phyloP scores from a whole-genome alignment of 2,797 vertebrate genomes.

The Periophthalmus magnuspinnatus region DNA sequence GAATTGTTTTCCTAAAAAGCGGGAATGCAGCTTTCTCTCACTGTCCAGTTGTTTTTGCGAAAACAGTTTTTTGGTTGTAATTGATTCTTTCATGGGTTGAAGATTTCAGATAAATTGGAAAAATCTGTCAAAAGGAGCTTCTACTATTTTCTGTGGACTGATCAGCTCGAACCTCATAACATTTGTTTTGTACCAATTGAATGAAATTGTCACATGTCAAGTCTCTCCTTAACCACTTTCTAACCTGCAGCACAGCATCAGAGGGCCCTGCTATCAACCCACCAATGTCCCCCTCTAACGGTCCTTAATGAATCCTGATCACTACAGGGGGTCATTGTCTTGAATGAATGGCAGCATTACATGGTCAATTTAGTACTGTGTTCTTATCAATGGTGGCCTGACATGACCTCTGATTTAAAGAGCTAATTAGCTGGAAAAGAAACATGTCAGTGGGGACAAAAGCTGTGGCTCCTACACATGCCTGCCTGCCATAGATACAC shows the following conservation, averaged over 20 bases:
- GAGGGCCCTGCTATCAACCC: constrained; percentile 50
- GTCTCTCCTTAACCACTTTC: constrained; percentile 29
- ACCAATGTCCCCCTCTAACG: constrained; percentile 39
- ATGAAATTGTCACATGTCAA: constrained; percentile 11
- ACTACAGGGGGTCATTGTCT: constrained; percentile 73
- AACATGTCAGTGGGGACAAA: constrained; percentile 83
- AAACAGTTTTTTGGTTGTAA: background rate
- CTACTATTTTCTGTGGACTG: background rate
- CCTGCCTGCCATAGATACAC: constrained; percentile 74
- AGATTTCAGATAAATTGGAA: background rate
- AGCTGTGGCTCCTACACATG: constrained; percentile 73
- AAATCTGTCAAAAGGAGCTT: background rate
- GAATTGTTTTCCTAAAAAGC: too few species aligned
- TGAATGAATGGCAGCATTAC: constrained; percentile 83
- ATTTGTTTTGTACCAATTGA: constrained; percentile 14
- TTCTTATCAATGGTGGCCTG: constrained; percentile 87
- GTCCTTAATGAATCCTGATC: constrained; percentile 74
- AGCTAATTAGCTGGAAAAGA: constrained; percentile 92
- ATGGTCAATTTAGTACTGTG: constrained; percentile 86
- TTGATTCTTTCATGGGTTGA: background rate
- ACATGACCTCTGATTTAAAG: constrained; percentile 80
- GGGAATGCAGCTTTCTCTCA: too few species aligned
- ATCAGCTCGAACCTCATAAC: background rate
- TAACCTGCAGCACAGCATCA: constrained; percentile 45
- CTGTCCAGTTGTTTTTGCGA: background rate